A percentile compares a stretch with the other conserved stretches of the same genome.
Conservation (phyloP, 2,888 invertebrate species). For the Caenorhabditis virilis region DNA sequence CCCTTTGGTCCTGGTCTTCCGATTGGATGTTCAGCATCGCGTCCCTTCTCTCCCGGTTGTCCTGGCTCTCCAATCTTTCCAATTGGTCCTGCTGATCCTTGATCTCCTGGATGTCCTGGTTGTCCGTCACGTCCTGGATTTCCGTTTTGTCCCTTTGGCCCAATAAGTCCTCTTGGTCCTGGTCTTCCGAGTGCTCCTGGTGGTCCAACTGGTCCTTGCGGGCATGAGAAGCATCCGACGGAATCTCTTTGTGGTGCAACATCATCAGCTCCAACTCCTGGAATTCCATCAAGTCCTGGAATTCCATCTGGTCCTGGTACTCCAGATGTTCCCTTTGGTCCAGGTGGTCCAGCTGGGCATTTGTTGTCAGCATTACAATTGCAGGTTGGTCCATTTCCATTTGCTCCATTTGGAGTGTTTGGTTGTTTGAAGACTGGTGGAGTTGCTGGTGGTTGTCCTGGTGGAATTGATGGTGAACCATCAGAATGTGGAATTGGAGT, state of each 20-base stretch:
- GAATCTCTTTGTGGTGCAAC: slow-evolving; percentile 61
- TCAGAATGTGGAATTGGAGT: slow-evolving; percentile 40
- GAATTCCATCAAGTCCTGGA: slow-evolving; percentile 60
- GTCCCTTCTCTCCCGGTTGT: slow-evolving; percentile 66
- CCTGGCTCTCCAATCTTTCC: slow-evolving; percentile 66
- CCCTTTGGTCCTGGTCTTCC: slow-evolving; percentile 67
- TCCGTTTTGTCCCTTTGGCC: slow-evolving; percentile 63
- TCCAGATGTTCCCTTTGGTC: slow-evolving; percentile 63
- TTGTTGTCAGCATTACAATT: slow-evolving; percentile 58
- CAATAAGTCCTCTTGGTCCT: slow-evolving; percentile 62
- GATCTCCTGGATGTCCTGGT: slow-evolving; percentile 61
- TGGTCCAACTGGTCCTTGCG: slow-evolving; percentile 62
- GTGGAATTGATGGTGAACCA: slow-evolving; percentile 51
- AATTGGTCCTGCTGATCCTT: slow-evolving; percentile 61
- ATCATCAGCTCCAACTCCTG: slow-evolving; percentile 61
- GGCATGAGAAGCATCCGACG: slow-evolving; percentile 66
- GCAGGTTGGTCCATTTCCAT: slow-evolving; percentile 45
- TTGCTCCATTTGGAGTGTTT: slow-evolving; percentile 46
- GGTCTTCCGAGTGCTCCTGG: slow-evolving; percentile 65
- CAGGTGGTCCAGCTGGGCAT: slow-evolving; percentile 63
- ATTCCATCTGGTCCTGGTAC: slow-evolving; percentile 59
- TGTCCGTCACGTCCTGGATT: slow-evolving; percentile 63
- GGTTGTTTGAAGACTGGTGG: slow-evolving; percentile 57
- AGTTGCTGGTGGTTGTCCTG: slow-evolving; percentile 52
- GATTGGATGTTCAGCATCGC: slow-evolving; percentile 64